Percentiles rank a stretch among this genome's conserved stretches.
These are phyloP conservation scores for Premnoplex brunnescens DNA, from an alignment of 2,797 vertebrate genomes.

Conservation along the genomic window DNA sequence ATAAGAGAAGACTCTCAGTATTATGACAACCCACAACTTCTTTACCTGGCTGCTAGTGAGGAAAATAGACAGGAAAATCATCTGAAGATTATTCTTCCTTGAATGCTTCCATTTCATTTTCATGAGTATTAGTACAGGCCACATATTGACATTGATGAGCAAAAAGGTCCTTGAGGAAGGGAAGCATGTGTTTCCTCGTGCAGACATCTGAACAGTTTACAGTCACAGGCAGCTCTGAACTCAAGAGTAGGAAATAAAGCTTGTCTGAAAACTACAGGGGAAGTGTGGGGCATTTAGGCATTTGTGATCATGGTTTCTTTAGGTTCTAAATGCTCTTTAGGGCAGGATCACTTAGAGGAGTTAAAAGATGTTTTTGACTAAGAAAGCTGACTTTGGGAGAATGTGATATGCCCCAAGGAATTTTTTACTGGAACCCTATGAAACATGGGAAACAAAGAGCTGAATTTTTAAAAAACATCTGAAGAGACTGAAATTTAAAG, in stretches of 20 bases:
- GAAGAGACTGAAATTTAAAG: slow-evolving; percentile 67
- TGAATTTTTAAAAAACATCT: slow-evolving; percentile 60
- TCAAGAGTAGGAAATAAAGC: slow-evolving; percentile 49
- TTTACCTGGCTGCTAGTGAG: not conserved
- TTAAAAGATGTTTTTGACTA: slow-evolving; percentile 50
- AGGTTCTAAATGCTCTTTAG: slow-evolving; percentile 37
- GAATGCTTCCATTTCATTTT: slow-evolving; percentile 15
- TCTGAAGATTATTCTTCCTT: slow-evolving; percentile 22
- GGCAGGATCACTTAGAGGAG: slow-evolving; percentile 16
- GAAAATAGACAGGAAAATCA: slow-evolving; percentile 17
- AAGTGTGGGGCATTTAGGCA: not conserved
- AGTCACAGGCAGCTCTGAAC: slow-evolving; percentile 1
- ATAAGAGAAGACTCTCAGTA: not conserved
- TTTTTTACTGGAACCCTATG: slow-evolving; percentile 40
- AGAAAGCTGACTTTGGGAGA: slow-evolving; percentile 66
- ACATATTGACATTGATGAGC: not conserved
- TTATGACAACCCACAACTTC: not conserved
- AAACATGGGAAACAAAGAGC: slow-evolving; percentile 63
- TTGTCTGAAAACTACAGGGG: slow-evolving; percentile 17
- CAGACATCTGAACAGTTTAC: slow-evolving; percentile 5
- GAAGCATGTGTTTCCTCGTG: not conserved
- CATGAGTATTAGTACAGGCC: not conserved
- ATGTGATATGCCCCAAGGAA: slow-evolving; percentile 57
- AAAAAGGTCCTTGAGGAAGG: slow-evolving; percentile 40
- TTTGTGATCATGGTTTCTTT: slow-evolving; percentile 54